Conservation (phyloP, 2,797 vertebrate species). For the Crypturellus tataupa region DNA sequence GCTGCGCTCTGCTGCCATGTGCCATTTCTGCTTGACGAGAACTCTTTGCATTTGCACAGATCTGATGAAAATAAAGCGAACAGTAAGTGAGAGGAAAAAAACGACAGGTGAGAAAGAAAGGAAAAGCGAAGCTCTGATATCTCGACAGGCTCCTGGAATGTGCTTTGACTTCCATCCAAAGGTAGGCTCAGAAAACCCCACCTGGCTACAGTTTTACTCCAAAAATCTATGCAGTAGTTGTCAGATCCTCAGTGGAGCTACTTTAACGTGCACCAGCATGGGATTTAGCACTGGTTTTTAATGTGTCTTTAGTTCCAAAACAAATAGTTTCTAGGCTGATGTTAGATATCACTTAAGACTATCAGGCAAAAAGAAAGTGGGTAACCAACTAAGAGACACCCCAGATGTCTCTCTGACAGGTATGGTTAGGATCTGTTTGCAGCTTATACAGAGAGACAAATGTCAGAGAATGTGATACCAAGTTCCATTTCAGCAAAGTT, state of each 20-base stretch:
- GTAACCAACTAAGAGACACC: not conserved
- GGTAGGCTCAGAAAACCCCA: constrained; percentile 79
- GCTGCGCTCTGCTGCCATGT: not conserved
- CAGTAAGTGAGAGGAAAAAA: constrained; percentile 48
- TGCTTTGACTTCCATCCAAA: constrained; percentile 91
- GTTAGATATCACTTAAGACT: not conserved
- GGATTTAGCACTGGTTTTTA: not conserved
- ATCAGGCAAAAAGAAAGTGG: not conserved
- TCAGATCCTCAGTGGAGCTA: not conserved
- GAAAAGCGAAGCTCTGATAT: constrained; percentile 80
- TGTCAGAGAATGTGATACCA: not conserved
- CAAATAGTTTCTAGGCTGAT: not conserved
- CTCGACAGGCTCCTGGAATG: constrained; percentile 84
- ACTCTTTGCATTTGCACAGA: constrained; percentile 77
- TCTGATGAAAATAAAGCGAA: constrained; percentile 87
- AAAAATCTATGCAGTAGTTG: not conserved
- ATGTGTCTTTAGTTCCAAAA: not conserved
- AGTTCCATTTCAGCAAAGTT: not conserved
- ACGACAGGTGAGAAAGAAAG: constrained; percentile 66
- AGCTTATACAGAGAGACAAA: not conserved
- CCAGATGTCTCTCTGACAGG: not conserved
- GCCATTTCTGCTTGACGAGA: not conserved
- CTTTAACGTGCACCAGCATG: not conserved
- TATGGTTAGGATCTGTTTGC: not conserved
- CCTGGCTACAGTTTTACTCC: not conserved